Evolutionary conservation across 2,888 invertebrate genomes (phyloP).

Genomic region (Daptonema setosum): DNA sequence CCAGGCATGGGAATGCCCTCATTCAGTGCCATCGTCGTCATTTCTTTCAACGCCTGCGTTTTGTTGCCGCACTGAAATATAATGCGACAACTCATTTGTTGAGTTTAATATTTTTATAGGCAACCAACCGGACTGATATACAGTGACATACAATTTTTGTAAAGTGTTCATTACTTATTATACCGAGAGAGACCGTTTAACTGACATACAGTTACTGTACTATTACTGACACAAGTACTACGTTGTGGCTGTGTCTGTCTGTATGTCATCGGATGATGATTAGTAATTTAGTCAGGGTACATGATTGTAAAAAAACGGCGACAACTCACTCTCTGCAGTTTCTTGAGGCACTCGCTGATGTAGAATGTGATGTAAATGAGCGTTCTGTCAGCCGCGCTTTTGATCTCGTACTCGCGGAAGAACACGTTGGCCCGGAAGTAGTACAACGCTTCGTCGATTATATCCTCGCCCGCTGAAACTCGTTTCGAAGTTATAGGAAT

Average conservation of each 20-base stretch:
- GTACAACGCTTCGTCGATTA: slow-evolving; percentile 86
- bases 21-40: slow-evolving; percentile 74
- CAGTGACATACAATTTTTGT: no score
- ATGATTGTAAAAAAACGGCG: no score
- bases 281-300: no score
- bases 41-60: slow-evolving; percentile 61
- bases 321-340: slow-evolving; percentile 51
- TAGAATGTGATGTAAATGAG: slow-evolving; percentile 90
- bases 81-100: no score
- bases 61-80: slow-evolving; percentile 52
- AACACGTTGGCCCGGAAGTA: slow-evolving; percentile 98
- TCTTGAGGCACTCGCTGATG: slow-evolving; percentile 86
- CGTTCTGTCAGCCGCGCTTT: slow-evolving; percentile 60
- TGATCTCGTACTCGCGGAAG: slow-evolving; percentile 93
- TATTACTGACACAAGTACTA: no score
- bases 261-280: no score
- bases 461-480: slow-evolving; percentile 50
- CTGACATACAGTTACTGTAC: no score
- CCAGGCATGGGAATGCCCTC: slow-evolving; percentile 76
- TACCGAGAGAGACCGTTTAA: no score
- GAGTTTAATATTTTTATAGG: no score
- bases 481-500: background rate
- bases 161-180: no score
- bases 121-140: no score
- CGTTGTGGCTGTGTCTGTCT: no score